Conservation (phyloP, 2,797 vertebrate species). For the Chaetophractus vellerosus region DNA sequence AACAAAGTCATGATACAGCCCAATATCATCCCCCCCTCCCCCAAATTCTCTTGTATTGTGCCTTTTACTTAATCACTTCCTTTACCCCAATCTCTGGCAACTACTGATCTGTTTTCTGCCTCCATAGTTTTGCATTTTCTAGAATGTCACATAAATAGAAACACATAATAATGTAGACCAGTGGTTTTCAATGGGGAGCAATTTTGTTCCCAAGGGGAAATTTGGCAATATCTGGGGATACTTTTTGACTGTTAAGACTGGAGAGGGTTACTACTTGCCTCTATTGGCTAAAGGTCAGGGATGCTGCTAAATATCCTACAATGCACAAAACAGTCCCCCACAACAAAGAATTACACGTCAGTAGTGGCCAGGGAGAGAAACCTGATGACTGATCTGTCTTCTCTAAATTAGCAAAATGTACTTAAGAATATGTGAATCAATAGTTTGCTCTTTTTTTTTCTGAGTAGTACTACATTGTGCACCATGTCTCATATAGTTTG, state of each 20-base stretch:
- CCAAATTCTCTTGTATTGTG: background rate
- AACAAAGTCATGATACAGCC: background rate
- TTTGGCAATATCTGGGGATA: background rate
- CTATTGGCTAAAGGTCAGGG: background rate
- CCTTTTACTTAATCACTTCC: background rate
- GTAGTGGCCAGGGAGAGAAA: background rate
- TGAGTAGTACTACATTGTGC: background rate
- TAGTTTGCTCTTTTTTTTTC: background rate
- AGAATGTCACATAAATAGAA: background rate
- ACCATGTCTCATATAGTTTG: background rate
- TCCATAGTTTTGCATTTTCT: slow-evolving; percentile 24
- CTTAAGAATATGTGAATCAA: background rate
- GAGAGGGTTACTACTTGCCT: background rate
- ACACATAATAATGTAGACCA: background rate
- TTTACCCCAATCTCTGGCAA: background rate
- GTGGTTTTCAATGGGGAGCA: background rate
- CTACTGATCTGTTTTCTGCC: background rate
- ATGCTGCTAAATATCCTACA: background rate
- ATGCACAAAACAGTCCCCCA: background rate
- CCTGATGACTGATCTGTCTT: background rate
- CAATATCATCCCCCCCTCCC: background rate
- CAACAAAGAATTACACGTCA: background rate
- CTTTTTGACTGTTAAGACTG: background rate
- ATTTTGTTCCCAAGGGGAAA: background rate
- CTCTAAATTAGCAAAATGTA: background rate